These are phyloP conservation scores for Anguilla obscura DNA, from an alignment of 2,797 vertebrate species.

Conservation along the genomic window DNA sequence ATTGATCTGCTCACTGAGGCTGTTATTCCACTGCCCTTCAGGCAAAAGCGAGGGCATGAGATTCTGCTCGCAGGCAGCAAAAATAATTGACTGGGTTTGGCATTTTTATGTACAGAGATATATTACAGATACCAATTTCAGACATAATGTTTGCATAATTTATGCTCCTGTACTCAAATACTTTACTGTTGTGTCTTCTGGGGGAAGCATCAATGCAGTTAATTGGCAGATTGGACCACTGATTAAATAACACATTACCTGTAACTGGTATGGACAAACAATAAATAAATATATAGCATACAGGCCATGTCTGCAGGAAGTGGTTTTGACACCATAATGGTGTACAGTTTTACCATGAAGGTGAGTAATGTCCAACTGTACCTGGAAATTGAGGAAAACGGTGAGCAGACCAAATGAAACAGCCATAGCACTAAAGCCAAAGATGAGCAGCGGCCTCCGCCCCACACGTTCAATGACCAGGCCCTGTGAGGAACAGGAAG, in stretches of 20 bases:
- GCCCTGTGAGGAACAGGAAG: slow-evolving; percentile 67
- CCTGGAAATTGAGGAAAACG: slow-evolving; percentile 85
- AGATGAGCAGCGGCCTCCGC: slow-evolving; percentile 84
- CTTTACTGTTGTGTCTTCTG: not conserved
- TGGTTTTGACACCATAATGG: not conserved
- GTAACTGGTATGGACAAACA: not conserved
- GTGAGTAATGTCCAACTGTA: slow-evolving; percentile 48
- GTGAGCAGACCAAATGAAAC: slow-evolving; percentile 86
- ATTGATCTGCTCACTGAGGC: not conserved
- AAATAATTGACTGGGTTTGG: not conserved
- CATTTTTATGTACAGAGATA: not conserved
- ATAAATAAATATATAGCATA: not conserved
- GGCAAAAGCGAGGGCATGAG: not conserved
- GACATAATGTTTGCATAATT: not conserved
- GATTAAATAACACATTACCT: not conserved
- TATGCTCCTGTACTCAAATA: not conserved
- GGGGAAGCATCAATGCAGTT: not conserved
- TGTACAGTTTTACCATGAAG: no score
- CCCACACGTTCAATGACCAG: slow-evolving; percentile 86
- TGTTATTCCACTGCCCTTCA: not conserved
- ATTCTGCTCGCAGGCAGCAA: no score
- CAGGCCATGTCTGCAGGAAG: not conserved
- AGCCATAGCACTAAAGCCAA: slow-evolving; percentile 87
- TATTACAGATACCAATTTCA: not conserved
- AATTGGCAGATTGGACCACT: not conserved